Base-by-base conservation (phyloP, 2,888 invertebrate species). In the Odontocolon sp. region DNA sequence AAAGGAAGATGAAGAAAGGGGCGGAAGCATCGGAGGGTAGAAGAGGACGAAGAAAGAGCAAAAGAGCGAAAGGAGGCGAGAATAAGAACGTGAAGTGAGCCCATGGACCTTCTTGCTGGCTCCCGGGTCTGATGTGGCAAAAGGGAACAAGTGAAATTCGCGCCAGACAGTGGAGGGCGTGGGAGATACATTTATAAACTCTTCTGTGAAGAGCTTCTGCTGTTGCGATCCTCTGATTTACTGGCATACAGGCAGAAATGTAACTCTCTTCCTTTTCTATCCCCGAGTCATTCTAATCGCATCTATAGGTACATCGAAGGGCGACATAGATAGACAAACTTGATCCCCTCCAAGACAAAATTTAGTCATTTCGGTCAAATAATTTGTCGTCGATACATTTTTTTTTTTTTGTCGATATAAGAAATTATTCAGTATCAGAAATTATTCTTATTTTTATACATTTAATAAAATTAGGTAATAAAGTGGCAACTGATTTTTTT, bases 101-200 rank as follows among this genome's bases (percentile, higher is more conserved):
- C 33, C 52, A 28, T n/a, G 31, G 56, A 42, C 6, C 21, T 26
- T 38, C 45, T 45, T 50, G 36, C 47, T 23, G 3, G 26, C 11
- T 9, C 57, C 8, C 14, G 9, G 40, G 31, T 59, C 21, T 16
- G 18, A 26, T 21, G 57, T 6, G 45, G 21, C 50, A 59, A 66
- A 57, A 68, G 33, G 54, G 61, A 67, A n/a, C 31, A 57, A 66
- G 31, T 31, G 69, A 72, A 68, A 26, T 59, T 69, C 50, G 16
- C 63, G 80, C 82, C 84, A 86, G 86, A 86, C 86, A 86, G 86
- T 85, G 83, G 84, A 87, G 84, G 88, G 87, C 87, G 88, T 88
- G 87, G 87, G 87, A 87, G 88, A 88, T 85, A 84, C 88, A 87
- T 88, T 88, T 87, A 87, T 86, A 86, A 86, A 87, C 87, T 86